Evolutionary conservation across 2,113 vertebrate genomes (phyloP), one percentile per base, ranked within the genome.

Genomic region (Gadus chalcogrammus): DNA sequence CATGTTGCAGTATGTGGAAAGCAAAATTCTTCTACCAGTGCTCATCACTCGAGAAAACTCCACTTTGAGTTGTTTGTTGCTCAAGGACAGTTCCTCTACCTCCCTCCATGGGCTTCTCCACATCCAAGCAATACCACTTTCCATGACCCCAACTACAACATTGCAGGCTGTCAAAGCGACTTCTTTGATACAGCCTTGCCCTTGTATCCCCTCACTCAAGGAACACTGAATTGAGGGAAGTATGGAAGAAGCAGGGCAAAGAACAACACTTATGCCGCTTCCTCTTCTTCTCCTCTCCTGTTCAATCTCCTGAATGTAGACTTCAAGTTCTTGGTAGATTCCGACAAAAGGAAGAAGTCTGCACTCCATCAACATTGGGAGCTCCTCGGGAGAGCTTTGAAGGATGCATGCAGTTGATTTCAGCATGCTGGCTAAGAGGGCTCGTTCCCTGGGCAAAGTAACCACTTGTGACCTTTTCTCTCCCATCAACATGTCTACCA

Each of bases 81-180:
- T 82, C 15, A 86, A 69, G 3, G 72, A 85, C 1, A 90, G 71
- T 38, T 75, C 77, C 15, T 58, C 70, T 1, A 84, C 31, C 27
- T 79, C 61, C 2, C 60, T 67, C 11, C 81, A 70, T 0, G 18
- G 58, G 24, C 72, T 71, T 59, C 77, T 86, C 87, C 90, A 92
- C 58, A 91, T 38, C 85, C 88, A 92, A 13, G 85, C 85, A 61
- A 78, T 78, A 3, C 92, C 89, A n/a, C 90, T 85, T 3, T 78
- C 73, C 27, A 78, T 81, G 16, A 88, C 42, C 38, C 85, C 68
- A 2, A 86, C 82, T 9, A 91, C 74, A 17, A 70, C 66, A 35
- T 88, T 88, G 28, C 64, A 77, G 42, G 80, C 73, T 63, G 86
- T 78, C 24, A 52, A 78, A 3, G 88, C 82, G 6, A 83, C 83